Conservation (phyloP, 2,113 vertebrate genomes). For the Python bivittatus region DNA sequence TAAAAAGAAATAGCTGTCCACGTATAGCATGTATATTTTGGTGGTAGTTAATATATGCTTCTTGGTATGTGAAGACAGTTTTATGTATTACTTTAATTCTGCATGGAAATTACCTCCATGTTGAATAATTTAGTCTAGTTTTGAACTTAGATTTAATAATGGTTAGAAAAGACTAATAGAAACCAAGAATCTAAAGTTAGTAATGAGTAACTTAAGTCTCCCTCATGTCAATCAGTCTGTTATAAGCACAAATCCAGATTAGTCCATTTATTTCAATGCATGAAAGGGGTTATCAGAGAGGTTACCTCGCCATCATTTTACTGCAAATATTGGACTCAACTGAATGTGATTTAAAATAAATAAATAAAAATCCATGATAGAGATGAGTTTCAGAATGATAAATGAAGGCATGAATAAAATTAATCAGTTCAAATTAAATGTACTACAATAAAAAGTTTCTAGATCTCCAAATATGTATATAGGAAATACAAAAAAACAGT, state of each 20-base stretch:
- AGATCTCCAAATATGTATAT: not conserved
- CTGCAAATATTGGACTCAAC: not conserved
- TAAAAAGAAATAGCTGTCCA: not conserved
- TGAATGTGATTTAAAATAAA: not conserved
- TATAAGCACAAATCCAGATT: not conserved
- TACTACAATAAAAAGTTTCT: not conserved
- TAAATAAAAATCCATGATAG: not conserved
- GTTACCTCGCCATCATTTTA: no score
- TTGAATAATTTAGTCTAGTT: not conserved
- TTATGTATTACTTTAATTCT: not conserved
- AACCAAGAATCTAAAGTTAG: not conserved
- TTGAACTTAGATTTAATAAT: not conserved
- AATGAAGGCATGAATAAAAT: not conserved
- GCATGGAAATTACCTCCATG: not conserved
- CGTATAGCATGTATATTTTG: not conserved
- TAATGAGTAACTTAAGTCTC: not conserved
- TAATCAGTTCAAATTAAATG: not conserved
- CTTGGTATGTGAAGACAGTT: not conserved
- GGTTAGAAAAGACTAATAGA: not conserved
- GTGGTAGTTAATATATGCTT: not conserved
- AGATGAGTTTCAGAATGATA: not conserved
- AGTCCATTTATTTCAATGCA: not conserved
- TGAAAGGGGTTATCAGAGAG: not conserved
- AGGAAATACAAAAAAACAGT: not conserved
- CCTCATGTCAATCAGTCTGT: not conserved